Evolutionary conservation across 1,140 invertebrate species (phyloP).

Genomic region (Drosophila ohnishii): DNA sequence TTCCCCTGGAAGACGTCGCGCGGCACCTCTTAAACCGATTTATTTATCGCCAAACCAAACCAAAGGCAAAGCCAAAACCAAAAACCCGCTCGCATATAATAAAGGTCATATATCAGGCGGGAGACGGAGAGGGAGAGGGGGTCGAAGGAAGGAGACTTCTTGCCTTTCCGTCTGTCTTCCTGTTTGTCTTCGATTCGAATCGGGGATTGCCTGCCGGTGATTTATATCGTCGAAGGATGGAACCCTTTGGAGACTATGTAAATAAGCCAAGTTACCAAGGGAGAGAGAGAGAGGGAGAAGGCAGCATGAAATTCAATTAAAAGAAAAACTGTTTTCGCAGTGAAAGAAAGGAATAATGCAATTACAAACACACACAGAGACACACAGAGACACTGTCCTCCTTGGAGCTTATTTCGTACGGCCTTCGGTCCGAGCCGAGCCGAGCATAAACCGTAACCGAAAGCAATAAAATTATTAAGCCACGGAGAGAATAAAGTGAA

Average conservation of each 20-base stretch:
- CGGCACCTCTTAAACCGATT: constrained; percentile 51
- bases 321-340: constrained; percentile 50
- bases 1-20: constrained; percentile 5
- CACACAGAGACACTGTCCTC: background rate
- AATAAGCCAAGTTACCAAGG: constrained; percentile 20
- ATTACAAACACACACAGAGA: constrained; percentile 29
- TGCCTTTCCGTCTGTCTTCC: constrained; percentile 27
- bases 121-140: background rate
- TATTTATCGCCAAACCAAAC: constrained; percentile 47
- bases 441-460: constrained; percentile 53
- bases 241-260: constrained; percentile 45
- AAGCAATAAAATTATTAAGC: constrained; percentile 63
- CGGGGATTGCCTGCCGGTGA: constrained; percentile 43
- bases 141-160: background rate
- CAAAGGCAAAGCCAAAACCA: constrained; percentile 12
- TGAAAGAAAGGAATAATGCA: constrained; percentile 47
- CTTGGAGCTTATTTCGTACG: background rate
- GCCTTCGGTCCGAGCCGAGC: constrained; percentile 16
- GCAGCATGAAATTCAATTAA: constrained; percentile 69
- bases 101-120: constrained; percentile 57
- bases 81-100: constrained; percentile 42
- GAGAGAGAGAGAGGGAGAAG: background rate
- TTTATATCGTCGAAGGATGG: constrained; percentile 31
- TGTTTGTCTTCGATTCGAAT: constrained; percentile 54
- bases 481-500: constrained; percentile 48